Evolutionary conservation across 2,888 invertebrate genomes (phyloP).

Genomic region (Lamproptera curius): DNA sequence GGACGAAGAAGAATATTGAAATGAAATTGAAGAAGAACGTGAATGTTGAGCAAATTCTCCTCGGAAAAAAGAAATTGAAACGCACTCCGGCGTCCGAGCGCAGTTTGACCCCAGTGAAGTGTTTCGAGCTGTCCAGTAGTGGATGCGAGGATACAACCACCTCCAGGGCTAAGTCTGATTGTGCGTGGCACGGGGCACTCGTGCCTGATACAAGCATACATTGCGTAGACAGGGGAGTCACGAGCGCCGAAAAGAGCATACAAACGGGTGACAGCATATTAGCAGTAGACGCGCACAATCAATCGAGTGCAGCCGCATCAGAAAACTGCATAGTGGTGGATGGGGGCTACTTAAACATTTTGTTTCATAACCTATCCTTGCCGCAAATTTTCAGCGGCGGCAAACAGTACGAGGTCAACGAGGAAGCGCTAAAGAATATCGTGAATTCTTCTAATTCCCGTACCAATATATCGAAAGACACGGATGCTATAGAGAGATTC

Average conservation of each 20-base stretch:
- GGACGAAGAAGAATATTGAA: constrained; percentile 67
- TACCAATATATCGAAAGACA: constrained; percentile 35
- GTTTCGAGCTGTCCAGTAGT: constrained; percentile 67
- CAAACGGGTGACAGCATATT: constrained; percentile 52
- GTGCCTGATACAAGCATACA: constrained; percentile 21
- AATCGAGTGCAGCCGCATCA: constrained; percentile 41
- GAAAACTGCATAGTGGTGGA: constrained; percentile 62
- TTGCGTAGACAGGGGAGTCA: constrained; percentile 22
- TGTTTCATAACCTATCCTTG: constrained; percentile 57
- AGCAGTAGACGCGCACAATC: constrained; percentile 26
- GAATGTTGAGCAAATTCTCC: constrained; percentile 54
- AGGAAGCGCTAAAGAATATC: constrained; percentile 60
- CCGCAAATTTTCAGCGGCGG: constrained; percentile 64
- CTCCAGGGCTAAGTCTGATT: constrained; percentile 23
- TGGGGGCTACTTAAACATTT: constrained; percentile 63
- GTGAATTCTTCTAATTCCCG: constrained; percentile 49
- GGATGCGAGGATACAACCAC: constrained; percentile 57
- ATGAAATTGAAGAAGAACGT: constrained; percentile 56
- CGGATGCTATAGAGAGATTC: constrained; percentile 45
- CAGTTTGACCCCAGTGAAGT: constrained; percentile 54
- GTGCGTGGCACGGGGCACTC: constrained; percentile 1
- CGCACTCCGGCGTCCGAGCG: constrained; percentile 44
- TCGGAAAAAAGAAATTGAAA: constrained; percentile 61
- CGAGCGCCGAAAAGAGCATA: constrained; percentile 56
- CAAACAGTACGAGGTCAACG: constrained; percentile 68